Percentiles rank a stretch among this genome's conserved stretches.
Conservation (phyloP, 2,797 vertebrate species). For the Tenualosa ilisha region DNA sequence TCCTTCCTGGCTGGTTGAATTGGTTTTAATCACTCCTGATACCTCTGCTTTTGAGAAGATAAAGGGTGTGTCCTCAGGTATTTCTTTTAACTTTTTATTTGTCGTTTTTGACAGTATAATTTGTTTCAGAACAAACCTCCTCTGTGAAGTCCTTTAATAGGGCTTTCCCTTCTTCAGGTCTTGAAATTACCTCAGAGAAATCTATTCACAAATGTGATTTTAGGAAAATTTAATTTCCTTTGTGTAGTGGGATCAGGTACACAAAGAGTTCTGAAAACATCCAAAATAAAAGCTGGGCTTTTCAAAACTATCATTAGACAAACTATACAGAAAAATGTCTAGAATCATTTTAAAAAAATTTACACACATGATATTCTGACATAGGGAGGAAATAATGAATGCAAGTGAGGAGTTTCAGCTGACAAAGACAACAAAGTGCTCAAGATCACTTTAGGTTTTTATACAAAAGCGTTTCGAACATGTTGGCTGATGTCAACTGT, state of each 20-base stretch:
- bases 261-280: neutral
- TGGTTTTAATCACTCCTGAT: neutral
- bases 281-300: neutral
- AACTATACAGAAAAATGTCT: neutral
- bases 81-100: neutral
- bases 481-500: neutral
- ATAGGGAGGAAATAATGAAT: neutral
- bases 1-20: neutral
- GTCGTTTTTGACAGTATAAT: neutral
- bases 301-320: neutral
- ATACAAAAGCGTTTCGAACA: neutral
- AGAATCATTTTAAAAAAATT: neutral
- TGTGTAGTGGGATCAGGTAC: neutral
- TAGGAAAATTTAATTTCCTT: neutral
- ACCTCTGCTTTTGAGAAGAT: neutral
- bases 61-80: neutral
- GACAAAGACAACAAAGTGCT: neutral
- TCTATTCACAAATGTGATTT: conserved; percentile 3
- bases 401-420: neutral
- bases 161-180: neutral
- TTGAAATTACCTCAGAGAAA: conserved; percentile 12
- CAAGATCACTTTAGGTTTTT: neutral
- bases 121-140: conserved; percentile 5
- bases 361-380: too few relatives aligned
- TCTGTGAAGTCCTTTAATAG: neutral